These are phyloP conservation scores for Andrena camellia DNA, from an alignment of 2,888 invertebrate species.

Conservation along the genomic window DNA sequence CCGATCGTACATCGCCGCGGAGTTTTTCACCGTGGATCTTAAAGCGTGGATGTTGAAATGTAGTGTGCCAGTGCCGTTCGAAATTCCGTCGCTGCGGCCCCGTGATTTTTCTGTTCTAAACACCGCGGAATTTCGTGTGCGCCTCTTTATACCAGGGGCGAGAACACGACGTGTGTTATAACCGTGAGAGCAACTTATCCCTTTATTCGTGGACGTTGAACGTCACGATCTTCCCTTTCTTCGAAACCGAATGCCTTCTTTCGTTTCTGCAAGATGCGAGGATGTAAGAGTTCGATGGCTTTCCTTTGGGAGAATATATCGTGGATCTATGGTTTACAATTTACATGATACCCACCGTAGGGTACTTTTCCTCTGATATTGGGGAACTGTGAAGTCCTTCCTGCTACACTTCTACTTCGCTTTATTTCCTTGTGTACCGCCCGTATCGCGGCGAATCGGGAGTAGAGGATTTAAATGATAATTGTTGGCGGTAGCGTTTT, in stretches of 20 bases:
- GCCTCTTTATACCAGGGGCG: not conserved
- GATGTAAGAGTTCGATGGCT: conserved; percentile 8
- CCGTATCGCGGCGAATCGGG: no score
- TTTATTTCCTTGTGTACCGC: no score
- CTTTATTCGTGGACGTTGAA: not conserved
- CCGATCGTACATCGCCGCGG: conserved; percentile 6
- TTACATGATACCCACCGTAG: not conserved
- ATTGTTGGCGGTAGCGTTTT: no score
- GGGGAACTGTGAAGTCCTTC: not conserved
- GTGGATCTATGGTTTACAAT: not conserved
- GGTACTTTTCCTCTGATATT: not conserved
- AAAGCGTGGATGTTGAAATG: conserved; percentile 23
- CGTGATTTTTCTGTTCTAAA: conserved; percentile 36
- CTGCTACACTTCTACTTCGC: not conserved
- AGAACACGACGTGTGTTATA: not conserved
- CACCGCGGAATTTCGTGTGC: conserved; percentile 1
- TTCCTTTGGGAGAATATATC: not conserved
- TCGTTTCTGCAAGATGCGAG: not conserved
- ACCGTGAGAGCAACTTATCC: conserved; percentile 27
- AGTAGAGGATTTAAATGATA: no score
- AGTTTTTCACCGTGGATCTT: conserved; percentile 14
- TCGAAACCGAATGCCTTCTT: not conserved
- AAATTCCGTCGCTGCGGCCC: conserved; percentile 22
- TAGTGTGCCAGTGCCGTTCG: conserved; percentile 35
- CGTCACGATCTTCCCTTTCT: not conserved